Evolutionary conservation across 1,140 invertebrate species (phyloP).

Genomic region (Drosophila tropicalis): DNA sequence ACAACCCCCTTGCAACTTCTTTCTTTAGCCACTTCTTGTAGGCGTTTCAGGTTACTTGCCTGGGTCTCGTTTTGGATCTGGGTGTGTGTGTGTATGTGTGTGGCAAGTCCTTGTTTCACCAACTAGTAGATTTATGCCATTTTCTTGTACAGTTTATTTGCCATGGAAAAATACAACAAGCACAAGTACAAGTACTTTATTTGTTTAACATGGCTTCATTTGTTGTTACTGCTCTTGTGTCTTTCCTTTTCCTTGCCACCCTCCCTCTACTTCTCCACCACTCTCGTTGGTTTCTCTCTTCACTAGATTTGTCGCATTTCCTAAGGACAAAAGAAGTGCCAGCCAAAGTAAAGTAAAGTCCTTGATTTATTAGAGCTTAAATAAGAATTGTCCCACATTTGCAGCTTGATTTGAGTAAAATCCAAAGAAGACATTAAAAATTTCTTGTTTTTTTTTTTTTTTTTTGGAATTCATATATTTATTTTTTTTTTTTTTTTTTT

Average conservation of each 20-base stretch:
- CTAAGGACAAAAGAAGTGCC: slow-evolving; percentile 30
- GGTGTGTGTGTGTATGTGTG: slow-evolving; percentile 21
- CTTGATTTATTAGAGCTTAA: slow-evolving; percentile 35
- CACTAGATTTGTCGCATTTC: slow-evolving; percentile 49
- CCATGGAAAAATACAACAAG: slow-evolving; percentile 26
- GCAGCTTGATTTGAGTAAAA: slow-evolving; percentile 6
- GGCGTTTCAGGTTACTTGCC: slow-evolving; percentile 62
- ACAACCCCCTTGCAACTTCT: background rate
- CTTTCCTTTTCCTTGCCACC: background rate
- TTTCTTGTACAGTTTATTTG: slow-evolving; percentile 56
- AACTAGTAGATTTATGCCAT: slow-evolving; percentile 65
- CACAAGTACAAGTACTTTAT: slow-evolving; percentile 62
- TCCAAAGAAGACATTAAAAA: background rate
- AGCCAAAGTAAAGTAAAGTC: slow-evolving; percentile 18
- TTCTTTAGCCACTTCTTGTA: slow-evolving; percentile 28
- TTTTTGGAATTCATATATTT: slow-evolving; percentile 23
- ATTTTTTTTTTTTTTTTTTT: slow-evolving; percentile 59
- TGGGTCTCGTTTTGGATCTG: too few relatives aligned
- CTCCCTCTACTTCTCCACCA: too few relatives aligned
- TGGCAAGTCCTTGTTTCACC: slow-evolving; percentile 54
- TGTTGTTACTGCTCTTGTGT: slow-evolving; percentile 8
- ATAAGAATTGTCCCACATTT: slow-evolving; percentile 16
- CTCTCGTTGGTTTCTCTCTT: background rate
- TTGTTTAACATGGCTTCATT: slow-evolving; percentile 70
- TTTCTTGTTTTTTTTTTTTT: background rate